Conservation (phyloP, 2,888 invertebrate genomes). For the Drosophila parthenogenetica region DNA sequence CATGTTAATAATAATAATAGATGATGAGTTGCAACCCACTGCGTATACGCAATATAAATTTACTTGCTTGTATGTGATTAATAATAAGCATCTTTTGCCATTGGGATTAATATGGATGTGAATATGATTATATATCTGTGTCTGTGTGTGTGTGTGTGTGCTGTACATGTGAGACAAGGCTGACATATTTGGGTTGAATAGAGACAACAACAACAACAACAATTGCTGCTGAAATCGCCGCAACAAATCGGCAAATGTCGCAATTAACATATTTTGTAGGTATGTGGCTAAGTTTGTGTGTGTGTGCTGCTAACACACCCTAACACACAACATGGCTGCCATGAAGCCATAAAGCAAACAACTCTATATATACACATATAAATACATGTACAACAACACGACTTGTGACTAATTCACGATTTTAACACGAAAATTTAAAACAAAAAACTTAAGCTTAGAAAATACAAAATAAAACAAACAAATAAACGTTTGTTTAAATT, state of each 20-base stretch:
- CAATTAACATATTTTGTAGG: conserved; percentile 72
- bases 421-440: conserved; percentile 24
- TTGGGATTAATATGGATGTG: conserved; percentile 28
- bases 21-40: conserved; percentile 29
- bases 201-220: conserved; percentile 33
- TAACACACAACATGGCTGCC: conserved; percentile 54
- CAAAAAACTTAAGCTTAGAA: not conserved
- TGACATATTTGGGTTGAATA: conserved; percentile 73
- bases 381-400: conserved; percentile 1
- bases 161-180: conserved; percentile 42
- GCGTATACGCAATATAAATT: conserved; percentile 52
- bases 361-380: conserved; percentile 15
- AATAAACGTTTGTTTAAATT: conserved; percentile 37
- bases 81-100: conserved; percentile 25
- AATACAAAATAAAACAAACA: not conserved
- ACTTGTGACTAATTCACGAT: conserved; percentile 11
- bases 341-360: conserved; percentile 54
- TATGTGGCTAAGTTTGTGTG: conserved; percentile 35
- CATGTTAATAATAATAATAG: not conserved
- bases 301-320: conserved; percentile 53
- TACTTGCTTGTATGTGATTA: conserved; percentile 23
- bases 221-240: conserved; percentile 58
- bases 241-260: conserved; percentile 74
- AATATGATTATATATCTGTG: conserved; percentile 15
- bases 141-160: conserved; percentile 37